Evolutionary conservation across 2,113 vertebrate genomes (phyloP).

Genomic region (Heliornis fulica): DNA sequence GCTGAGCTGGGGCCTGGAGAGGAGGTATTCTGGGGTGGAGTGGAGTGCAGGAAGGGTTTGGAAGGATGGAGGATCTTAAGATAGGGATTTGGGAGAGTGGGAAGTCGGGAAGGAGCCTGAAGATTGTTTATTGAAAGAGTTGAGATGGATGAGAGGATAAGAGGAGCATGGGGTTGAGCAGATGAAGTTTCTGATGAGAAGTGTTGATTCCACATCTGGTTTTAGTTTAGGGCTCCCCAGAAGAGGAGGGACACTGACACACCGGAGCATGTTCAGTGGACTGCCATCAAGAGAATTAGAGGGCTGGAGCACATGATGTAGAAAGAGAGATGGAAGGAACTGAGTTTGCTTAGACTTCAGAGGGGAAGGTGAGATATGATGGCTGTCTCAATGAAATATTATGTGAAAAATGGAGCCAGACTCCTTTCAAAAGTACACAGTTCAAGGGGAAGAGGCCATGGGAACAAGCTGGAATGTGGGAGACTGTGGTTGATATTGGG

Average conservation of each 20-base stretch:
- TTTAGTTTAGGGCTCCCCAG: background rate
- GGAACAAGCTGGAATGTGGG: background rate
- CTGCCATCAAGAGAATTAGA: background rate
- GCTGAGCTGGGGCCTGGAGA: background rate
- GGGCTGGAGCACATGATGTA: accelerated
- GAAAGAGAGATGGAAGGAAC: background rate
- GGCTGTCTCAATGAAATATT: too few relatives aligned
- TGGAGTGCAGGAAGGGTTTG: background rate
- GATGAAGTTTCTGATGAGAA: background rate
- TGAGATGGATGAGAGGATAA: background rate
- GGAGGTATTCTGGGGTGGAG: background rate
- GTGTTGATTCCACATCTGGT: background rate
- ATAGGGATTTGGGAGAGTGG: accelerated
- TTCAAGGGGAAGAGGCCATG: background rate
- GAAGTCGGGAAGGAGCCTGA: background rate
- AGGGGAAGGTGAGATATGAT: background rate
- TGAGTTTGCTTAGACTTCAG: background rate
- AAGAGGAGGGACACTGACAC: background rate
- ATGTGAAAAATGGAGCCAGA: background rate
- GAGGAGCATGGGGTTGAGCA: background rate
- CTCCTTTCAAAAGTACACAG: background rate
- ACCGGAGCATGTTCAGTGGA: background rate
- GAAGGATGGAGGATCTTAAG: background rate
- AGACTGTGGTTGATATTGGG: background rate
- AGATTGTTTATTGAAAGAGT: background rate